Base-by-base conservation (phyloP, 2,113 vertebrate species). In the Mus musculus region DNA sequence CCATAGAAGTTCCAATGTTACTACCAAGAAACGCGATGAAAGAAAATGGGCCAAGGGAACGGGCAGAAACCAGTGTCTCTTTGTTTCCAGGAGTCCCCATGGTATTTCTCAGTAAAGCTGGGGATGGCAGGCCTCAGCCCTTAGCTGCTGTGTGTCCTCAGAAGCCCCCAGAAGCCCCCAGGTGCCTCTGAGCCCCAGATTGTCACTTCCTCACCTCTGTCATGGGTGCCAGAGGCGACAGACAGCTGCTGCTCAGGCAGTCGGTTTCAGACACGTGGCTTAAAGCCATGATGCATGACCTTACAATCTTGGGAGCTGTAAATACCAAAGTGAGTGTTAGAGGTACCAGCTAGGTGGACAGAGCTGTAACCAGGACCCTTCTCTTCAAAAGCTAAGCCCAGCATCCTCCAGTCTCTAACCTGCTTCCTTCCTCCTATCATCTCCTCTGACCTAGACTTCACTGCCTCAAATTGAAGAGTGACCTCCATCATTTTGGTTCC, bases 1-100 rank as follows among this genome's bases (percentile, higher is more conserved):
- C 84, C 97, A 95, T 61, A 89, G 39, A 91, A 65, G 89, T 96
- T 78, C 81, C 95, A 78, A 5, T 46, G 63, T 88, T 49, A 78
- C 82, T 56, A 81, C n/a, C 12, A 26, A 80, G 78, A 89, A 91
- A 88, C 93, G 76, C 22, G 30, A 89, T 39, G 54, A 92, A 71
- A 82, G 46, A 95, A 69, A 89, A 71, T 16, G 30, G 7, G 84
- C 42, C 77, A 56, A 65, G 8, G 16, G 42, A 91, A 61, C 72
- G 28, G 61, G 59, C 90, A 8, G 7, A 59, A 93, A 54, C 39
- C 78, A 26, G 49, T 0, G 1, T 67, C 84, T 65, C 54, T 1
- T 46, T 33, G 84, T 69, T 86, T 69, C 63, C 26, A 10, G 0
- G 14, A 93, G 73, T 56, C 8, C 61, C 22, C 2, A 33, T 7